phyloP scores from a whole-genome alignment of 2,888 invertebrate genomes.

The Aricia artaxerxes region DNA sequence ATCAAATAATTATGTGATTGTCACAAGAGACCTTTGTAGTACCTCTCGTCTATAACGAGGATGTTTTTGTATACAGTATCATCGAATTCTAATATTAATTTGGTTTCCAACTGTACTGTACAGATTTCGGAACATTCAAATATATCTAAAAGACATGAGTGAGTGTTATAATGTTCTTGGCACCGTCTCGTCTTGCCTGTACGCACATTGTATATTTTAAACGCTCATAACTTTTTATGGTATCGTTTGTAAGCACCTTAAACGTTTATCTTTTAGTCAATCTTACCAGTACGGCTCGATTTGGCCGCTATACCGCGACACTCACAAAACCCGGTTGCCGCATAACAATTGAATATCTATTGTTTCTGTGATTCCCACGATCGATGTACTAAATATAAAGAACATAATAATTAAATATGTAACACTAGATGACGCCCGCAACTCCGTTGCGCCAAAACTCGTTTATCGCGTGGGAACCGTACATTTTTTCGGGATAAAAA shows the following conservation, averaged over 20 bases:
- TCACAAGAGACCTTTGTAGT: background rate
- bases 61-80: background rate
- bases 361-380: no score
- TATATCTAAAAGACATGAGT: constrained; percentile 29
- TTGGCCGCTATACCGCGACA: no score
- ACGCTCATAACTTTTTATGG: constrained; percentile 13
- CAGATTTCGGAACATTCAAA: constrained; percentile 24
- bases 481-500: no score
- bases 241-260: background rate
- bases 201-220: constrained; percentile 27
- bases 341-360: no score
- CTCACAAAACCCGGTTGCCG: no score
- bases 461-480: no score
- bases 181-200: constrained; percentile 21
- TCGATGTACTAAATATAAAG: no score
- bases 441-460: no score
- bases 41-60: background rate
- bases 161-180: constrained; percentile 28
- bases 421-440: no score
- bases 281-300: background rate
- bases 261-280: background rate
- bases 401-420: no score
- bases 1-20: background rate
- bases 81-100: background rate
- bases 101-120: background rate